These are phyloP conservation scores for Eulimnadia texana DNA, from an alignment of 1,140 invertebrate genomes.

Conservation along the genomic window DNA sequence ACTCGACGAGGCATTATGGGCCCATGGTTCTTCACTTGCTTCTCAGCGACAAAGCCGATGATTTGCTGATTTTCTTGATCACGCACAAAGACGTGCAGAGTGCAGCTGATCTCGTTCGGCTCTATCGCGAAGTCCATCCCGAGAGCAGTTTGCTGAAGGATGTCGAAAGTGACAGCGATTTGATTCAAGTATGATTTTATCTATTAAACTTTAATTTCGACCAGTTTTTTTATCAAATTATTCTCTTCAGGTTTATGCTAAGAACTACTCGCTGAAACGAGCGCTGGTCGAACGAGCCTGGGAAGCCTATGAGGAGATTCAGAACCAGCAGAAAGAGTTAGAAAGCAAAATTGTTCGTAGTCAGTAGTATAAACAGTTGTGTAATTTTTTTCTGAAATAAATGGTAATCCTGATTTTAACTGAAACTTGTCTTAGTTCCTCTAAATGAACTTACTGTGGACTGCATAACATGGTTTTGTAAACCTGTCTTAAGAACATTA, in stretches of 20 bases:
- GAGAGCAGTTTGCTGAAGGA: not conserved
- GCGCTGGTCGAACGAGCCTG: not conserved
- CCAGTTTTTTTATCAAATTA: not conserved
- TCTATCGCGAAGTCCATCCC: not conserved
- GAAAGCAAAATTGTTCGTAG: not conserved
- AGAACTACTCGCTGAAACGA: not conserved
- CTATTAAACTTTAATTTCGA: not conserved
- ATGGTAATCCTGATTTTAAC: not conserved
- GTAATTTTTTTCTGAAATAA: not conserved
- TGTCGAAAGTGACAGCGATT: not conserved
- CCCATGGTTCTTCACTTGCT: slow-evolving; percentile 75
- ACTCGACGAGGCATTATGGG: slow-evolving; percentile 88
- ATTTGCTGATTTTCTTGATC: slow-evolving; percentile 58
- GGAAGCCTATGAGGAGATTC: not conserved
- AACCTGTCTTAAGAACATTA: no score
- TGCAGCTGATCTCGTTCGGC: slow-evolving; percentile 2
- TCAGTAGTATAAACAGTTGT: not conserved
- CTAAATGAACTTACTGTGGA: not conserved
- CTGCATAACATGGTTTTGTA: no score
- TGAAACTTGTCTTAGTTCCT: not conserved
- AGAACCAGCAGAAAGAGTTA: not conserved
- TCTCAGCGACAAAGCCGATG: slow-evolving; percentile 62
- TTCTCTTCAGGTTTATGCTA: not conserved
- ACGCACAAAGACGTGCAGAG: slow-evolving; percentile 15
- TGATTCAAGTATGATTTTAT: not conserved